These are phyloP conservation scores for Sesia apiformis DNA, from an alignment of 2,888 invertebrate genomes.

Conservation along the genomic window DNA sequence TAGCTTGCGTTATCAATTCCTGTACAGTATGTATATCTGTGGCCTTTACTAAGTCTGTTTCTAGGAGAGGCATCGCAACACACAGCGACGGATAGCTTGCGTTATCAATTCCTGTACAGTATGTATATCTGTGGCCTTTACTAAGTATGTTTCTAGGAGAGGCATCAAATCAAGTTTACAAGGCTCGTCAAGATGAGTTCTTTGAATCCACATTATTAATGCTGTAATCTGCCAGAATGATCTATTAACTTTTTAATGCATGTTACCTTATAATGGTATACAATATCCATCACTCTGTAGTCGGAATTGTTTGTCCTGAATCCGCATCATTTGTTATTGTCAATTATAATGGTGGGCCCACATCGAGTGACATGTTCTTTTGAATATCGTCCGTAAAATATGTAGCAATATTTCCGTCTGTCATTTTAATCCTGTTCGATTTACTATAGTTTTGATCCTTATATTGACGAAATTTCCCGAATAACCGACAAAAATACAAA, in stretches of 20 bases:
- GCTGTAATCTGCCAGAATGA: conserved; percentile 4
- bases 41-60: no score
- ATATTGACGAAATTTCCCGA: no score
- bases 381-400: no score
- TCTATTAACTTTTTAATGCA: conserved; percentile 27
- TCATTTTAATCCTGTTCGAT: no score
- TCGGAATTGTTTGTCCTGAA: conserved; percentile 5
- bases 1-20: no score
- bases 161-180: background rate
- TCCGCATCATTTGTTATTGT: conserved; percentile 5
- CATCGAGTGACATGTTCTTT: background rate
- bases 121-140: no score
- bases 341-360: conserved; percentile 5
- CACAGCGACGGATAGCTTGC: no score
- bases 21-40: no score
- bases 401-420: no score
- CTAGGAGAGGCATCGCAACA: background rate
- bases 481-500: no score
- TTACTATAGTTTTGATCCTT: no score
- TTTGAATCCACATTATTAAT: conserved; percentile 1
- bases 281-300: conserved; percentile 27
- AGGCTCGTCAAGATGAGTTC: background rate
- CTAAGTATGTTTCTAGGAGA: background rate
- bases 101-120: no score
- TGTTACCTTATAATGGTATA: conserved; percentile 15